phyloP scores from a whole-genome alignment of 2,888 invertebrate species.

The Pseudococcus viburni region DNA sequence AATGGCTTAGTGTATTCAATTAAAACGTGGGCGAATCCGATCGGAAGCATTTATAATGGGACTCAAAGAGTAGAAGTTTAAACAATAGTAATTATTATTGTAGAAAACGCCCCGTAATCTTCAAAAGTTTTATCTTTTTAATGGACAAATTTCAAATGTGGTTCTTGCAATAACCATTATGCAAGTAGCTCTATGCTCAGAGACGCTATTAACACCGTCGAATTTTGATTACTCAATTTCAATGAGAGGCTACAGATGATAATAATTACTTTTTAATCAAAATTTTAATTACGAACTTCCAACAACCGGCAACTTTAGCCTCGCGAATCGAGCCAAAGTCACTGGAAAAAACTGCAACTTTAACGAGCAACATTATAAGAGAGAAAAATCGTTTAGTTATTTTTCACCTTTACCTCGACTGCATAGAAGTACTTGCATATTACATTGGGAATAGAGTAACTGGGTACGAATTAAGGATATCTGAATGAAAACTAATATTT shows the following conservation, averaged over 20 bases:
- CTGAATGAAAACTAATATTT: no score
- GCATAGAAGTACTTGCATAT: no score
- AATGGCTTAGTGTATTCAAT: conserved; percentile 46
- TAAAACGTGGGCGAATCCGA: conserved; percentile 51
- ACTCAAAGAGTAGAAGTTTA: conserved; percentile 38
- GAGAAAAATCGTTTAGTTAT: background rate
- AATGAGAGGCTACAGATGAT: conserved; percentile 42
- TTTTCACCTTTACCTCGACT: no score
- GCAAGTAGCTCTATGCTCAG: conserved; percentile 17
- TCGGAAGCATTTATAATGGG: conserved; percentile 49
- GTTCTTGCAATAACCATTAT: conserved; percentile 48
- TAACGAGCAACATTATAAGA: background rate
- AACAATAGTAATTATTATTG: conserved; percentile 58
- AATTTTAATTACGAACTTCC: conserved; percentile 50
- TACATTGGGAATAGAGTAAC: no score
- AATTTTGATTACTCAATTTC: conserved; percentile 53
- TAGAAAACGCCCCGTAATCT: conserved; percentile 57
- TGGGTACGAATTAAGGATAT: no score
- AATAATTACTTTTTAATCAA: conserved; percentile 57
- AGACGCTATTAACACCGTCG: conserved; percentile 40
- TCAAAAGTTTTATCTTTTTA: conserved; percentile 57
- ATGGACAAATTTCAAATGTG: conserved; percentile 60
- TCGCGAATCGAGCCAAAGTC: background rate
- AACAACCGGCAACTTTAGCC: background rate
- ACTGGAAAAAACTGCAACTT: background rate